These are phyloP conservation scores for Mobula hypostoma DNA, from an alignment of 2,113 vertebrate genomes.

Conservation along the genomic window DNA sequence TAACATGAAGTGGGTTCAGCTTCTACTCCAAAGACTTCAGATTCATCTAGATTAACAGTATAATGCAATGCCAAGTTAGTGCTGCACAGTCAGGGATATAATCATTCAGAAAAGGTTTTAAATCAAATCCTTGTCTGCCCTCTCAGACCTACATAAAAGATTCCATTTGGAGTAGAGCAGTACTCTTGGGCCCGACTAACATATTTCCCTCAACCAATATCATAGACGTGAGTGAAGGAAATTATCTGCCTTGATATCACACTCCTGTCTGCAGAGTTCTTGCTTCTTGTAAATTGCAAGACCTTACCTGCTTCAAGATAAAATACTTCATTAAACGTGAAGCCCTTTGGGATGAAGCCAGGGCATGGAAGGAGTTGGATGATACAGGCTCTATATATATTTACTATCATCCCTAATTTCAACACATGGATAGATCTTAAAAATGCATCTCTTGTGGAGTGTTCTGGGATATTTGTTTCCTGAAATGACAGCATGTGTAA, in stretches of 20 bases:
- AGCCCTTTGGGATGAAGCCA: background rate
- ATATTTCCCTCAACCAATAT: background rate
- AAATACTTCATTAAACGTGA: background rate
- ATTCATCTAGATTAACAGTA: background rate
- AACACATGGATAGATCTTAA: background rate
- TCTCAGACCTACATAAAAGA: background rate
- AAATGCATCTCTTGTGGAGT: background rate
- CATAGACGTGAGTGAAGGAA: background rate
- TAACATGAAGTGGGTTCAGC: background rate
- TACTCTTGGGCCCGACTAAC: background rate
- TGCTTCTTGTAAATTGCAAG: background rate
- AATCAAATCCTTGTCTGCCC: too few relatives aligned
- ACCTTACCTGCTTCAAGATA: background rate
- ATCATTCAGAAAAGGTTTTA: background rate
- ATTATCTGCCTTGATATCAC: background rate
- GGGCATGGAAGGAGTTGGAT: background rate
- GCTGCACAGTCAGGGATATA: background rate
- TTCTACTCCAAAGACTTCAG: background rate
- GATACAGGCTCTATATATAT: background rate
- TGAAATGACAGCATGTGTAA: constrained; percentile 3
- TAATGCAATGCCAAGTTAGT: background rate
- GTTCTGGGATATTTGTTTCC: background rate
- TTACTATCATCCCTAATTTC: background rate
- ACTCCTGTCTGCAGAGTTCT: background rate
- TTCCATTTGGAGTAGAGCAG: background rate